phyloP scores from a whole-genome alignment of 2,113 vertebrate species.

The Xenus cinereus region DNA sequence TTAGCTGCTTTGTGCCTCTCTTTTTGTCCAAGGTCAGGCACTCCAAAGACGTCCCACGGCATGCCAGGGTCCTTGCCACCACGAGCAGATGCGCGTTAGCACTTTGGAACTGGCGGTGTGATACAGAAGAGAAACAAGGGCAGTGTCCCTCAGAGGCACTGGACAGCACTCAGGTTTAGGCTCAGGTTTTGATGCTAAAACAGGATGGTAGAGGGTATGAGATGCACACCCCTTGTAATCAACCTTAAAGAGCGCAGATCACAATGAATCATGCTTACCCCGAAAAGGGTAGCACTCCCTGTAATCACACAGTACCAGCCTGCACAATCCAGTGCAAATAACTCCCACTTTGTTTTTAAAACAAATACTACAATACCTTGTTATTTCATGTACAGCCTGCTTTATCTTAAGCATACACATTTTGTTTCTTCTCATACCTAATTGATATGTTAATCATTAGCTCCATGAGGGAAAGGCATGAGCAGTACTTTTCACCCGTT shows the following conservation, averaged over 20 bases:
- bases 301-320: slow-evolving; percentile 38
- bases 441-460: slow-evolving; percentile 72
- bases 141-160: not conserved
- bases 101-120: not conserved
- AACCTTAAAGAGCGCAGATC: fast-evolving
- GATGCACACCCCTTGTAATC: not conserved
- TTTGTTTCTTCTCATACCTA: slow-evolving; percentile 50
- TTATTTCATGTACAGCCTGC: slow-evolving; percentile 2
- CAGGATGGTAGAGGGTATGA: not conserved
- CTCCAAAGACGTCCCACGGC: not conserved
- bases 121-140: not conserved
- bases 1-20: not conserved
- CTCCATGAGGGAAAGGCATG: not conserved
- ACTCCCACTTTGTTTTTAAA: slow-evolving; percentile 30
- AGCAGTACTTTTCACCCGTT: slow-evolving; percentile 14
- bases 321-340: slow-evolving; percentile 39
- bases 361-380: slow-evolving; percentile 62
- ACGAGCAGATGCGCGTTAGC: not conserved
- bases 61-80: not conserved
- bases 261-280: slow-evolving; percentile 21
- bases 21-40: not conserved
- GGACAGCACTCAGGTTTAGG: not conserved
- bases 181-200: not conserved
- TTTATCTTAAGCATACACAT: slow-evolving; percentile 72
- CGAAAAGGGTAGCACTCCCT: not conserved